Conservation (phyloP, 2,888 invertebrate genomes). For the Ectobius pallidus region DNA sequence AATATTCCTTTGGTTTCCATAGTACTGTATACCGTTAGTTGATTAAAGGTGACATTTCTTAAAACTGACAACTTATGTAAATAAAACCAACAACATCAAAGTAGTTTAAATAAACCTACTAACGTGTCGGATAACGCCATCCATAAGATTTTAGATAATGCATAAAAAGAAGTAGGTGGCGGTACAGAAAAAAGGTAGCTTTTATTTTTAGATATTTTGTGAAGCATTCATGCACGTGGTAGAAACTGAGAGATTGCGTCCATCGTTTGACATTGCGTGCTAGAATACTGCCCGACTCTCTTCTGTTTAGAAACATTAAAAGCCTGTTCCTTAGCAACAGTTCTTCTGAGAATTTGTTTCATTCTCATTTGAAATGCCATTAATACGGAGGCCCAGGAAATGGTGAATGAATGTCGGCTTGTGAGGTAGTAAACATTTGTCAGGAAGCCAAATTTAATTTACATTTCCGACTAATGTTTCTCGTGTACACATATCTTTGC, state of each 20-base stretch:
- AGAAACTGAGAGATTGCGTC: neutral
- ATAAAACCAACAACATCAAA: too few species aligned
- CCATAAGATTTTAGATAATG: too few species aligned
- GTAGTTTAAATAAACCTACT: too few species aligned
- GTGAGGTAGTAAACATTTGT: neutral
- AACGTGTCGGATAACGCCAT: too few species aligned
- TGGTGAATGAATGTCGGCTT: neutral
- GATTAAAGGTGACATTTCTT: too few species aligned
- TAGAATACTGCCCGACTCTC: neutral
- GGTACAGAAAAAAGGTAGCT: too few species aligned
- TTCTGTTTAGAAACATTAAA: neutral
- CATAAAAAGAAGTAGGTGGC: too few species aligned
- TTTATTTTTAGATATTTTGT: constrained; percentile 6
- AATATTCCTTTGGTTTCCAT: too few species aligned
- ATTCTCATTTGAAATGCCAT: neutral
- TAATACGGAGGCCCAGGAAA: constrained; percentile 1
- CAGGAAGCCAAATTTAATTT: neutral
- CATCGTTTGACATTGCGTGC: neutral
- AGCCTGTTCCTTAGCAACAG: neutral
- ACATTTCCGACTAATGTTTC: too few species aligned
- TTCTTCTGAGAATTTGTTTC: neutral
- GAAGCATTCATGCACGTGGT: neutral
- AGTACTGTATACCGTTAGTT: too few species aligned
- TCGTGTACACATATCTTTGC: too few species aligned
- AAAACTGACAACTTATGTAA: too few species aligned